Percentiles rank a stretch among this genome's conserved stretches.
Evolutionary conservation across 2,113 vertebrate species (phyloP).

Genomic region (Gasterosteus nipponicus): DNA sequence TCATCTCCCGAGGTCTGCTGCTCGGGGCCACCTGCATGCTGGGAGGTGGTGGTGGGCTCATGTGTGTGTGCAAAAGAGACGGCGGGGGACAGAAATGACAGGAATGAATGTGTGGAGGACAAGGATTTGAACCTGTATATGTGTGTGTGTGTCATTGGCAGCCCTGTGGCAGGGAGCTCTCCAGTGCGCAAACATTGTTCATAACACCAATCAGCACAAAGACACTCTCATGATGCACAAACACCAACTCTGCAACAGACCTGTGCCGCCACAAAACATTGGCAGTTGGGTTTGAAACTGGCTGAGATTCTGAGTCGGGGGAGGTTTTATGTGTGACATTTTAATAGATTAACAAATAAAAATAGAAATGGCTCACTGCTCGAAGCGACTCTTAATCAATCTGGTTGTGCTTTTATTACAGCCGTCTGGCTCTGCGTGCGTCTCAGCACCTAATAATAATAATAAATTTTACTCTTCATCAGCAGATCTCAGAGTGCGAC

Average conservation of each 20-base stretch:
- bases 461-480: too few species aligned
- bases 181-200: conserved; percentile 47
- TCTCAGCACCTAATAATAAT: background rate
- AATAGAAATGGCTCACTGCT: accelerated
- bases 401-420: background rate
- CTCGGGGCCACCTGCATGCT: conserved; percentile 49
- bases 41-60: conserved; percentile 31
- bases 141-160: conserved; percentile 11
- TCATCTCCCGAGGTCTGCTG: conserved; percentile 47
- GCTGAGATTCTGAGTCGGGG: background rate
- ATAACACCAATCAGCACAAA: conserved; percentile 42
- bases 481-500: too few species aligned
- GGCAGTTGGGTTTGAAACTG: background rate
- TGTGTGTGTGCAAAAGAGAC: background rate
- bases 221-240: conserved; percentile 18
- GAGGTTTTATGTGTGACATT: background rate
- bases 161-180: conserved; percentile 32
- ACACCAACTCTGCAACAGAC: conserved; percentile 17
- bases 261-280: background rate
- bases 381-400: background rate
- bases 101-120: conserved; percentile 14
- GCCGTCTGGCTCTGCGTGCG: background rate
- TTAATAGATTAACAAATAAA: background rate
- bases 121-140: conserved; percentile 2
- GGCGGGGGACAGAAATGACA: background rate